phyloP scores from a whole-genome alignment of 2,113 vertebrate species.

The Lasiurus borealis region DNA sequence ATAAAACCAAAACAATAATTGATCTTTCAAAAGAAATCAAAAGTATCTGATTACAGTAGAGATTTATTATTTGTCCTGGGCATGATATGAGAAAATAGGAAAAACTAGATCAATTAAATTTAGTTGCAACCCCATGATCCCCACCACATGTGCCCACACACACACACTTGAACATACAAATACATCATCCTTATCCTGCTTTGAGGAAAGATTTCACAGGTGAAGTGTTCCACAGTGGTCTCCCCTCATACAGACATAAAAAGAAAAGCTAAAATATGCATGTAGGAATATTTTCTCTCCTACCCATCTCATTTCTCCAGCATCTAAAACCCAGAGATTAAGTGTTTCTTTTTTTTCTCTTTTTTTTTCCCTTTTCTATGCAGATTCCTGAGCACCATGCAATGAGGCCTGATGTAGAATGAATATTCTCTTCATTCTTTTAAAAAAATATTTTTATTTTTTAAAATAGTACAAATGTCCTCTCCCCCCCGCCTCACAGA shows the following conservation, averaged over 20 bases:
- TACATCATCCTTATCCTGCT: background rate
- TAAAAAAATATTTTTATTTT: no score
- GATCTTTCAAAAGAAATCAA: background rate
- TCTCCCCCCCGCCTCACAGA: background rate
- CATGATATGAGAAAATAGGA: constrained; percentile 1
- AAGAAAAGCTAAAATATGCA: background rate
- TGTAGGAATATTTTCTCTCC: background rate
- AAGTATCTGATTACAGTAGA: background rate
- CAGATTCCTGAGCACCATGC: background rate
- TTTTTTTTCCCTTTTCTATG: background rate
- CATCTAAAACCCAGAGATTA: constrained; percentile 12
- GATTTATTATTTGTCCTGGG: background rate
- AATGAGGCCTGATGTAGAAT: background rate
- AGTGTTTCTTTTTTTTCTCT: background rate
- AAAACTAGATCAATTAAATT: constrained; percentile 25
- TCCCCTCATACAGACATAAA: background rate
- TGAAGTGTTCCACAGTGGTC: background rate
- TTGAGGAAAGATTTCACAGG: background rate
- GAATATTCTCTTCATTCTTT: background rate
- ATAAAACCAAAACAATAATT: constrained; percentile 6
- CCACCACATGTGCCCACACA: background rate
- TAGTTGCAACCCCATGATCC: background rate
- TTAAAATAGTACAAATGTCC: no score
- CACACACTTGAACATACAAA: background rate
- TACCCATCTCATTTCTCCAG: background rate